Evolutionary conservation across 2,888 invertebrate species (phyloP), one percentile per base, ranked within the genome.

Genomic region (Macaria liturata): DNA sequence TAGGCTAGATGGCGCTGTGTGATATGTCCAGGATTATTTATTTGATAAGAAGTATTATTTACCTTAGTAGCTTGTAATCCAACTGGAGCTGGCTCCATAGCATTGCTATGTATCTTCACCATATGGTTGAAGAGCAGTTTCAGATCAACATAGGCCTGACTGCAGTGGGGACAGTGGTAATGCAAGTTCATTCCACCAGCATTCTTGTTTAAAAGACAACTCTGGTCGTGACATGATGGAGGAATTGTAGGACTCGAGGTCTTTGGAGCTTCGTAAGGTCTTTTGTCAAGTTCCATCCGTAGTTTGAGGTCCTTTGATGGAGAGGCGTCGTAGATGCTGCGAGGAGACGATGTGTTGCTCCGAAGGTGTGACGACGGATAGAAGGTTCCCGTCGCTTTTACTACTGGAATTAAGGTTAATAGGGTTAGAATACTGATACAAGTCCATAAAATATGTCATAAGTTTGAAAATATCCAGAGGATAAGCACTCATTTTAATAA

Each of bases 301-400:
- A 81, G 70, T 48, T 88, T 89, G 64, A 84, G 71, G 7, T 92
- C 93, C 74, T 93, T 93, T 61, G 93, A 93, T 66, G 88, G 89
- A 53, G 89, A 88, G 39, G 87, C 88, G 69, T 93, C 93, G 80
- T 93, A 93, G 63, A 88, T 88, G 71, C 92, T 92, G 75, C 93
- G 83, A 54, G 93, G 90, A 72, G 93, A 91, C 67, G 91, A 92
- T 58, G 93, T 83, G 69, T 93, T 92, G 87, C 92, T 92, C 81
- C 93, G 82, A 78, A 91, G 84, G 61, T 92, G 91, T 72, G 95
- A 96, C 75, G 97, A 94, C 80, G 97, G 97, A 92, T 96, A 97
- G 93, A 96, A 97, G 86, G 97, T 97, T 87, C 97, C 97, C 79
- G 96, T 95, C 89, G 97, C 96, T 95, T 97, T 97, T 93, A 97